Evolutionary conservation across 2,797 vertebrate species (phyloP), one percentile per base, ranked within the genome.

Genomic region (Sebastes taczanowskii): DNA sequence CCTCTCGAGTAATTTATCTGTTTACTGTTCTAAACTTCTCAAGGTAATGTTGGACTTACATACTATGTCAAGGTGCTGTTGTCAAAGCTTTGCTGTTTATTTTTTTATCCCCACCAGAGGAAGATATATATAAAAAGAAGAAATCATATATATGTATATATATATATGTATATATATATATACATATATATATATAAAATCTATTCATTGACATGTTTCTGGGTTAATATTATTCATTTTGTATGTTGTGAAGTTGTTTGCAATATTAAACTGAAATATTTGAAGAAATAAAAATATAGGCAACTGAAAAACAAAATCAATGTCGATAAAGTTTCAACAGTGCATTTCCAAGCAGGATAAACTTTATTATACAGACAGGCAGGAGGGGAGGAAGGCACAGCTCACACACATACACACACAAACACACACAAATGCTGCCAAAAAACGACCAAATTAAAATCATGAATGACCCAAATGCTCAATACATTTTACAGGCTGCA

Each of bases 1-100:
- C 96, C 97, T 98, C 97, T 96, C 97, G 94, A 97, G 97, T 98
- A 97, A 96, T 97, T 96, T 97, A 96, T 97, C 97, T 98, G 98
- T 99, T 98, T 97, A 97, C 97, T 98, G 98, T 98, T 98, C 98
- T 97, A 97, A 96, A 98, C 97, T 98, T 98, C 97, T 97, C 95
- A 95, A 96, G 97, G 97, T 98, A 96, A 98, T 97, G 91, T 99
- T 98, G 97, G 96, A 98, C 98, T 97, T 99, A 99, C 98, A 98
- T 98, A 96, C 95, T 97, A 96, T 99, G 97, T 99, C 97, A 98
- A 98, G 98, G 98, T 99, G 98, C 98, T 99, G 97, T 99, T 97
- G 97, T 99, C 97, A 97, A 98, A 96, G 97, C 97, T 98, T 97
- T 97, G 97, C 97, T 99, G 98, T 97, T 97, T 96, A 96, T 96